A percentile compares a stretch with the other conserved stretches of the same genome.
Evolutionary conservation across 2,888 invertebrate genomes (phyloP).

Genomic region (Bhutanitis thaidina): DNA sequence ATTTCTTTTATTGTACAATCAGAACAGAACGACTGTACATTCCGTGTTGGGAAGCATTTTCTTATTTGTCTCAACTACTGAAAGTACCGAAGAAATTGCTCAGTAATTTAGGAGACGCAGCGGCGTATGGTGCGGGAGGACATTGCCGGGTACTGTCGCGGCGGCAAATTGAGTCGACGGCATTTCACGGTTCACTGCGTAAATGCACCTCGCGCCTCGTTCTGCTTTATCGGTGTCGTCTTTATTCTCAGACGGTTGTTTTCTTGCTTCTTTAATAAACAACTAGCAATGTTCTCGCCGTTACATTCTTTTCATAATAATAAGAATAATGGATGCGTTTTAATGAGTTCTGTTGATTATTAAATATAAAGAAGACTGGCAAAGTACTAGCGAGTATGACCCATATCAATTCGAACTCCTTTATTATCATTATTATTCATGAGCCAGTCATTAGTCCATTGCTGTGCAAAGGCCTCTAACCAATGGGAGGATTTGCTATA

Average conservation of each 20-base stretch:
- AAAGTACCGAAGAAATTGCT: constrained; percentile 41
- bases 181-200: constrained; percentile 65
- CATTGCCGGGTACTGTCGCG: constrained; percentile 53
- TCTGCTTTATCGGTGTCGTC: constrained; percentile 29
- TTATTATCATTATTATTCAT: no score
- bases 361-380: no score
- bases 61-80: constrained; percentile 30
- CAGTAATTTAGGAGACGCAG: constrained; percentile 52
- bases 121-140: constrained; percentile 40
- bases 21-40: not conserved
- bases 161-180: constrained; percentile 64
- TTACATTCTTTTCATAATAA: not conserved
- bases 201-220: constrained; percentile 50
- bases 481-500: no score
- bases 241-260: constrained; percentile 38
- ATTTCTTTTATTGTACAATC: not conserved
- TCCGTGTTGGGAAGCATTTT: constrained; percentile 28
- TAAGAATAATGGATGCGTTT: no score
- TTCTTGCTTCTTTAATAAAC: constrained; percentile 28
- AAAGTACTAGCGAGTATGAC: no score
- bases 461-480: no score
- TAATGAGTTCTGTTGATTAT: no score
- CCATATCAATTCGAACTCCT: no score
- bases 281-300: constrained; percentile 22
- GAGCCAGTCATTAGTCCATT: no score